Evolutionary conservation across 2,797 vertebrate genomes (phyloP), one percentile per base, ranked within the genome.

Genomic region (Lepus townsendii): DNA sequence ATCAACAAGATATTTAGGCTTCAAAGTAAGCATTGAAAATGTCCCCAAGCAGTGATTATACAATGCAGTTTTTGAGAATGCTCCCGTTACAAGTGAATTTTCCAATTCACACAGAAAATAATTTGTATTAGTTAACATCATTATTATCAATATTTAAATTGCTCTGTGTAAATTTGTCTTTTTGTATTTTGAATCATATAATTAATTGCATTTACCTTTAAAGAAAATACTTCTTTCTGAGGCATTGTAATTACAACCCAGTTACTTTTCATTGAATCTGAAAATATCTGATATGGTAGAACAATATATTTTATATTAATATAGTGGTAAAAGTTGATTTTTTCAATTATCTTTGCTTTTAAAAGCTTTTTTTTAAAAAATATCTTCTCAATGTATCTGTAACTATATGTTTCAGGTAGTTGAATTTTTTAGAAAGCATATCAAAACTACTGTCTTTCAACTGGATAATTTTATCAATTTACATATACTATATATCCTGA

Each of bases 61-160:
- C 24, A 65, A 66, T 52, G 47, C 24, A 83, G n/a, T 83, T 93
- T 86, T 2, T 72, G 54, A 76, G 20, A 80, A 63, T n/a, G 26
- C 30, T 95, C 7, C 77, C 72, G 72, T 87, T 60, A 88, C 62
- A 30, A 42, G 42, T 77, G 32, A 84, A 42, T 42, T 42, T 42
- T 42, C 42, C 42, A 68, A 93, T 38, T 54, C 50, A 84, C 32
- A 57, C 27, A 16, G 42, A 95, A 91, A 78, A 68, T 62, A 95
- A 83, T 85, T 80, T 42, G 6, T 57, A 87, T 80, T 68, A 91
- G 35, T 69, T 92, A 90, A 32, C 11, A 27, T 84, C 69, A 50
- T 82, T 87, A 26, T 88, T 90, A 90, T 76, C 38, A 95, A 69
- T 93, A 93, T 73, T 94, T 95, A 57, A 93, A 91, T 62, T 69